Evolutionary conservation across 2,888 invertebrate species (phyloP).

Genomic region (Isoperla grammatica): DNA sequence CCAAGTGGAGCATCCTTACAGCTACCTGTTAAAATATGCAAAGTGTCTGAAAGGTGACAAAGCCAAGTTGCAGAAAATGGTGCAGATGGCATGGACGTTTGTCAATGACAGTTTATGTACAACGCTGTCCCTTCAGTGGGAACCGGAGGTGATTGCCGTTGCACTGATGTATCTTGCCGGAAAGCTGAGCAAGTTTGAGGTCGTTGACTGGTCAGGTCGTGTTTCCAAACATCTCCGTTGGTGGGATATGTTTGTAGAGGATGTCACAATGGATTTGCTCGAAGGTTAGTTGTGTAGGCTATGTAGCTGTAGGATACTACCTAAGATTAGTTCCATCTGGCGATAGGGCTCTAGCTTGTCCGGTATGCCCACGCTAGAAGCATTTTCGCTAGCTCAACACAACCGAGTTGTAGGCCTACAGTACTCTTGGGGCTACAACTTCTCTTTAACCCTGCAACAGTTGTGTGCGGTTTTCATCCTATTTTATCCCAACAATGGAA

Average conservation of each 20-base stretch:
- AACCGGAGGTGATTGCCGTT: conserved; percentile 96
- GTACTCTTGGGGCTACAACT: no score
- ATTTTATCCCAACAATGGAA: no score
- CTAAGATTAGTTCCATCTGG: no score
- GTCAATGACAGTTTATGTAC: conserved; percentile 98
- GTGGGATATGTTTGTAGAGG: conserved; percentile 99
- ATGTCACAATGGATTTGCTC: conserved; percentile 86
- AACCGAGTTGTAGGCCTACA: no score
- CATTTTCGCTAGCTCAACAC: no score
- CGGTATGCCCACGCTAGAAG: no score
- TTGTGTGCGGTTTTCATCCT: no score
- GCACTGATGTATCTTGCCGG: conserved; percentile 96
- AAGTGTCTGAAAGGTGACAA: conserved; percentile 90
- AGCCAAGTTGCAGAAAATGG: conserved; percentile 90
- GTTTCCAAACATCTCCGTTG: conserved; percentile 72
- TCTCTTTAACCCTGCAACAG: no score
- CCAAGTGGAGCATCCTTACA: conserved; percentile 96
- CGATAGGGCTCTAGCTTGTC: no score
- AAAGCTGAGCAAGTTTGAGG: conserved; percentile 92
- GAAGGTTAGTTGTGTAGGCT: no score
- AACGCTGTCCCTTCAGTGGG: conserved; percentile 95
- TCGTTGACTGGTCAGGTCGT: conserved; percentile 85
- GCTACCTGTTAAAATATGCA: conserved; percentile 86
- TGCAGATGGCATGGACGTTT: conserved; percentile 99
- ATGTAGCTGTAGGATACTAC: no score